Base-by-base conservation (phyloP, 2,113 vertebrate genomes). In the Colossoma macropomum region DNA sequence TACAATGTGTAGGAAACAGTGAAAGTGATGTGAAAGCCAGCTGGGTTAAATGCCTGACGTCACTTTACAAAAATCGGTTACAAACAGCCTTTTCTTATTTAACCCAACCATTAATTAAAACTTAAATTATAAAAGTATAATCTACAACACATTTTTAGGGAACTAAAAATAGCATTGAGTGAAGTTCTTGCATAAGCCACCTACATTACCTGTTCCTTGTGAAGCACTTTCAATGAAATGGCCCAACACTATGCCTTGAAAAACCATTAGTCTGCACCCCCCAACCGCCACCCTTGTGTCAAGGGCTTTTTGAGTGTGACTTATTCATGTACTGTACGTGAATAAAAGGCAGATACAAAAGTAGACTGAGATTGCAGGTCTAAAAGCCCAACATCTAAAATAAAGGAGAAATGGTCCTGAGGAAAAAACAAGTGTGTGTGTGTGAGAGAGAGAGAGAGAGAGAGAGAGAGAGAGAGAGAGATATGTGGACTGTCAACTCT, bases 301-400 rank as follows among this genome's bases (percentile, higher is more conserved):
- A 87, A 82, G 85, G 87, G 91, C 87, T 90, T 91, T 93, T 87
- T 90, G 84, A 73, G 60, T 90, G 81, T 92, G 83, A 92, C 89
- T 93, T 92, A 91, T 95, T 94, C 86, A 93, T 93, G 91, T 89
- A 91, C 85, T 90, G 88, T 88, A 87, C 19, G 13, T 84, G 87
- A 81, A 91, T 83, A 88, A 87, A 90, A 85, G 45, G 80, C 54
- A 60, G 60, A 66, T 63, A 73, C 50, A 52, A 84, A 92, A 88
- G 85, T 82, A 88, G 86, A 76, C 76, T 85, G 85, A 89, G 79
- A 87, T 85, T 84, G 87, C 88, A 15, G 28, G 79, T 74, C 86
- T 91, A 89, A 92, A 91, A 88, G 89, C 89, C 74, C 30, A 79
- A 75, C 86, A 85, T 88, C 81, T 86, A 88, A 89, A 90, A 82